Base-by-base conservation (phyloP, 2,797 vertebrate species). In the Tangara arthus region DNA sequence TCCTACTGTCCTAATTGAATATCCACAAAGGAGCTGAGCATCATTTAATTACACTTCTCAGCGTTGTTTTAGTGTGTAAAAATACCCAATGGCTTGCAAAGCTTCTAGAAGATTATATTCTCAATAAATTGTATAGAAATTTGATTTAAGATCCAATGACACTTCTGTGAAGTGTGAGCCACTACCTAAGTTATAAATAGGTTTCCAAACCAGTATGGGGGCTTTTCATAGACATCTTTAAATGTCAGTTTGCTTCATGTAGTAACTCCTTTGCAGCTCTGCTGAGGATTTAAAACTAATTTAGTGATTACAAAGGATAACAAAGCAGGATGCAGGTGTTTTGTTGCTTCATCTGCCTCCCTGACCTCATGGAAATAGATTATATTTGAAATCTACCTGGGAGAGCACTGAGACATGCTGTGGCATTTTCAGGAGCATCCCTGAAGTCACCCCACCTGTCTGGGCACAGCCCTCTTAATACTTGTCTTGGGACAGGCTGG, bases 1-100 rank as follows among this genome's bases (percentile, higher is more conserved):
- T 65, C 64, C 39, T 72, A 0, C 63, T 82, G 52, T 79, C 89
- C 70, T 89, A 68, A 82, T 37, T 94, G 79, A 85, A 55, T 73
- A 89, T 32, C 56, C 85, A 77, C 85, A 89, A 16, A 63, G 91
- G 89, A 89, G 47, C 20, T 89, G 59, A 85, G 64, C 30, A n/a
- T 87, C 15, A 13, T 50, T 89, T 95, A 95, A 84, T 92, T 92
- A 85, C 82, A 72, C 34, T 82, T 52, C 69, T 91, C 55, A 13
- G 32, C 66, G 75, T 63, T 72, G 26, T 59, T 69, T 32, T 50
- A 60, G 52, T 59, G 69, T 55, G 34, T 32, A 47, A 69, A 91
- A 82, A 69, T 47, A 75, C 17, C 41, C 39, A 34, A 3, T 66
- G 6, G 9, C 44, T 79, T 87, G 66, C 71, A 82, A 93, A 87